Base-by-base conservation (phyloP, 2,113 vertebrate species). In the Etheostoma spectabile region DNA sequence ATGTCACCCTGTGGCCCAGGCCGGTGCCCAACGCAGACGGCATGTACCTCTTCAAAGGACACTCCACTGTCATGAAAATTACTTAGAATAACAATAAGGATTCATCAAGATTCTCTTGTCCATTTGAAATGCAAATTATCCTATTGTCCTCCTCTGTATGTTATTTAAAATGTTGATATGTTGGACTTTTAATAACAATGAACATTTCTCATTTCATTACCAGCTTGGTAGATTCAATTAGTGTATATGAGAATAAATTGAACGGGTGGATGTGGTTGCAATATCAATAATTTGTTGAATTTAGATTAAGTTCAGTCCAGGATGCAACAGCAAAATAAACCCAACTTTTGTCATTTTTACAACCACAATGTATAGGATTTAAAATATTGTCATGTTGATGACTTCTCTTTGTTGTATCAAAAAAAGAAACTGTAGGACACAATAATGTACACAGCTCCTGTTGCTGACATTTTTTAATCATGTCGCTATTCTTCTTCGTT, bases 1-100 rank as follows among this genome's bases (percentile, higher is more conserved):
- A 84, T 0, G 88, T 99, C 80, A 93, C 35, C 0, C 93, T 99
- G 77, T 93, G 93, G 93, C 97, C 98, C 1, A 91, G 87, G 72
- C 92, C 99, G 86, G 14, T 1, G 0, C 83, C 74, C 0, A 1
- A 95, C 0, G 0, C 0, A 0, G 1, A 87, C 0, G 80, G 74
- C 21, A 76, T 90, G 45, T 99, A 96, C 84, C 65, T 95, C 88
- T 99, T 99, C 91, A 61, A 4, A 0, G 98, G 98, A 24, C 71
- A 24, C 1, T 97, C 96, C 75, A 84, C 66, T 0, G 38, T 38
- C 35, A 48, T 15, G 16, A 48, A 48, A 6, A 18, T 16, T 16
- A 1, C 15, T 48, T 48, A 16, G 15, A 48, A 16, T 48, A 48
- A 48, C 14, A 16, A 48, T 48, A 15, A 48, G 2, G 15, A 35